Base-by-base conservation (phyloP, 1,140 invertebrate genomes). In the Heterodera schachtii region DNA sequence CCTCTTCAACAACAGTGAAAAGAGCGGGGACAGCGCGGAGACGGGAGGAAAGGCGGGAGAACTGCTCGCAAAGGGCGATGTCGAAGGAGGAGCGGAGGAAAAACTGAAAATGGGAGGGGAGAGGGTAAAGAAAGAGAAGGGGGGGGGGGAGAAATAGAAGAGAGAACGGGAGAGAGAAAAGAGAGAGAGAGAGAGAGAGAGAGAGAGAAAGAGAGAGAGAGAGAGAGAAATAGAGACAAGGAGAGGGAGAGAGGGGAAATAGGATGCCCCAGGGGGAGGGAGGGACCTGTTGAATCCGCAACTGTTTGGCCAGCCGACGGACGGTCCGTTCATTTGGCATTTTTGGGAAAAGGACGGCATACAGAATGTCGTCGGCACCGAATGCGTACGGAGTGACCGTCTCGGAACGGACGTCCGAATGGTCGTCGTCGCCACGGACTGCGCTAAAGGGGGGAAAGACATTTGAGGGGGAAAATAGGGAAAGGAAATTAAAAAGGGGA, bases 1-100 rank as follows among this genome's bases (percentile, higher is more conserved):
- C 86, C 82, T 89, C 88, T 79, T 89, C 88, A 16, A 89, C 76
- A 4, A 90, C 87, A 13, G 88, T 84, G 67, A 90, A 89, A 0
- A 89, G 79, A 3, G 88, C 88, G n/a, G 88, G 88, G 52, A 89
- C 84, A 21, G 87, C 89, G 1, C 87, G 84, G 11, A 89, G 78
- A 8, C 88, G 75, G 64, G 88, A 87, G 57, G 73, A 66, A 1
- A 89, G 75, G 57, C 86, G 81, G 7, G 84, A 85, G 60, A 89
- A 87, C 52, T 87, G 89, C 71, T 89, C 88, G 75, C 88, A 84
- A 41, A 89, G 80, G 13, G 79, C 74, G 21, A 86, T 87, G 78
- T 89, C 88, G 8, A 80, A 77, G 52, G 80, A 83, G 11, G 78
- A 73, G 81, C 73, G 85, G 46, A 87, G 46, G 44, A 85, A 86